Evolutionary conservation across 2,888 invertebrate species (phyloP).

Genomic region (Epistrophe eligans): DNA sequence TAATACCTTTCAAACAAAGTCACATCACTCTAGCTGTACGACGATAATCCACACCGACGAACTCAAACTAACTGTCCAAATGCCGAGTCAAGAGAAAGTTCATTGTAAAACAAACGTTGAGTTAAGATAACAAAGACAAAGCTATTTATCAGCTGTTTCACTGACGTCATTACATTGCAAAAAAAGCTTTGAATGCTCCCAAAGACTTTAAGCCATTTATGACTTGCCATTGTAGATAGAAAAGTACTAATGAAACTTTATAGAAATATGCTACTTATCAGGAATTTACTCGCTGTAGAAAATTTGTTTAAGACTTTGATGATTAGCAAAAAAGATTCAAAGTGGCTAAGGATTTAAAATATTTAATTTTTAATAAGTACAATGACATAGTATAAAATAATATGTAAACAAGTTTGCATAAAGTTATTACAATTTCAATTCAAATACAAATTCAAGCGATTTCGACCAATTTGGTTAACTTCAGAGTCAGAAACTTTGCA

Average conservation of each 20-base stretch:
- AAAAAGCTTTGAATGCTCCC: slow-evolving; percentile 27
- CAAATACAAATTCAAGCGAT: too few species aligned
- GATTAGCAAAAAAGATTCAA: too few species aligned
- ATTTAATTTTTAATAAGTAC: too few species aligned
- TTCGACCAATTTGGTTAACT: too few species aligned
- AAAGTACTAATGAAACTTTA: background rate
- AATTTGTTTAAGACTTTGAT: too few species aligned
- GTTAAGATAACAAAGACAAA: slow-evolving; percentile 43
- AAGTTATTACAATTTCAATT: too few species aligned
- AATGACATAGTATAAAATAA: too few species aligned
- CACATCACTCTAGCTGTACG: slow-evolving; percentile 39
- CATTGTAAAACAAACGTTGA: slow-evolving; percentile 3
- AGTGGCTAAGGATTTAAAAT: too few species aligned
- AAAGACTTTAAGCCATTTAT: background rate
- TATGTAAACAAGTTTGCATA: too few species aligned
- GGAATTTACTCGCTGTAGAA: too few species aligned
- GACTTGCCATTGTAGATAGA: slow-evolving; percentile 15
- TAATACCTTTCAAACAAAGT: slow-evolving; percentile 22
- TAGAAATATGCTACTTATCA: too few species aligned
- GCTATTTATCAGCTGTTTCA: slow-evolving; percentile 46
- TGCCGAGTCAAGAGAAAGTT: slow-evolving; percentile 18
- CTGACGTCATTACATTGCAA: slow-evolving; percentile 48
- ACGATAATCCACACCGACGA: slow-evolving; percentile 1
- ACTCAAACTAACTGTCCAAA: slow-evolving; percentile 37
- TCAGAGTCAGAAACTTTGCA: too few species aligned